Evolutionary conservation across 2,888 invertebrate species (phyloP).

Genomic region (Apamea epomidion): DNA sequence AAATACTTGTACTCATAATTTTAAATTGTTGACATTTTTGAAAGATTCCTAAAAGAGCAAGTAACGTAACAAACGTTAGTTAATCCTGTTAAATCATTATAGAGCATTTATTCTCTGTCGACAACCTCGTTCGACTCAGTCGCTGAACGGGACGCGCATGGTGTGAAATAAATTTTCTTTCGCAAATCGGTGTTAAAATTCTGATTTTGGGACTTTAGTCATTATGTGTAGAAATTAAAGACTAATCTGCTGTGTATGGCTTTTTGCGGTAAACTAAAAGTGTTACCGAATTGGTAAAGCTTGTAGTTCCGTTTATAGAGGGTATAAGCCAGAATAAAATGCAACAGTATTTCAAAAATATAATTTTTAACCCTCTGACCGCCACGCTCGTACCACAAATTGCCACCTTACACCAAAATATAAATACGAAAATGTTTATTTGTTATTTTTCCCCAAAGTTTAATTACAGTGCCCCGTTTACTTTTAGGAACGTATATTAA

Average conservation of each 20-base stretch:
- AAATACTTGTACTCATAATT: not conserved
- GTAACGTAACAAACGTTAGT: not conserved
- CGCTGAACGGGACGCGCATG: conserved; percentile 69
- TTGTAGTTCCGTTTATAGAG: conserved; percentile 59
- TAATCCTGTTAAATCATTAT: not conserved
- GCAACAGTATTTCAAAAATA: conserved; percentile 48
- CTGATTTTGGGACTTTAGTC: conserved; percentile 64
- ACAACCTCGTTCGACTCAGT: conserved; percentile 69
- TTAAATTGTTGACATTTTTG: not conserved
- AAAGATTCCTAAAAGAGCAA: not conserved
- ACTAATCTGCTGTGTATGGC: conserved; percentile 52
- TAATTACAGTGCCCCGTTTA: not conserved
- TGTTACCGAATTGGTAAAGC: conserved; percentile 50
- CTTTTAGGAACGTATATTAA: conserved; percentile 9
- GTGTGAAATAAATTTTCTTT: conserved; percentile 63
- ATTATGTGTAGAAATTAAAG: conserved; percentile 29
- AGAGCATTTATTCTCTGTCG: conserved; percentile 59
- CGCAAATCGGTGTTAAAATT: conserved; percentile 54
- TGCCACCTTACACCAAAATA: conserved; percentile 44
- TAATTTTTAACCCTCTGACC: conserved; percentile 53
- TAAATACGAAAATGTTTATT: conserved; percentile 7
- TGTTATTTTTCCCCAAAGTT: conserved; percentile 2
- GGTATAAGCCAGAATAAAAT: conserved; percentile 45
- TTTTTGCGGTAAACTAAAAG: conserved; percentile 58
- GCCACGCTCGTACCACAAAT: conserved; percentile 62